phyloP scores from a whole-genome alignment of 2,797 vertebrate genomes.

The Dendrocincla tyrannina region DNA sequence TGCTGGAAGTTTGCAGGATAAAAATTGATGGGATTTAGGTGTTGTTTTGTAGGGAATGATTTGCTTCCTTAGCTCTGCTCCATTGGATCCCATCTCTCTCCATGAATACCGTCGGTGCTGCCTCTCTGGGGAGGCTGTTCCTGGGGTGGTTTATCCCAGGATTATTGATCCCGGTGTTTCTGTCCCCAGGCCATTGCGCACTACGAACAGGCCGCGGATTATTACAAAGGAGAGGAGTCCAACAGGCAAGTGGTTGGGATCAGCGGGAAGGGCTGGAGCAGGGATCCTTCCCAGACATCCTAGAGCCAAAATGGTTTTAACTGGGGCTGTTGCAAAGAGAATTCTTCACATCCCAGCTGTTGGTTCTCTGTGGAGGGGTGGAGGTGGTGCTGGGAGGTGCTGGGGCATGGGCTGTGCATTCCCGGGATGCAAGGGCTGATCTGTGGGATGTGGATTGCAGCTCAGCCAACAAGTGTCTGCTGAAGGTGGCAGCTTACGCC shows the following conservation, averaged over 20 bases:
- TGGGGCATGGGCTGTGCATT: rapidly evolving
- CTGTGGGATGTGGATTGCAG: slow-evolving; percentile 69
- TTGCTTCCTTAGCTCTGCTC: rapidly evolving
- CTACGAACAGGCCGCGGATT: slow-evolving; percentile 98
- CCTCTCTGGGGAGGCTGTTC: not conserved
- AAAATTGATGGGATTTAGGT: not conserved
- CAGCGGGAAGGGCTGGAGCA: not conserved
- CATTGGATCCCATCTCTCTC: rapidly evolving
- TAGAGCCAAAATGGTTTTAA: not conserved
- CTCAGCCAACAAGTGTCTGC: slow-evolving; percentile 98
- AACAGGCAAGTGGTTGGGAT: slow-evolving; percentile 84
- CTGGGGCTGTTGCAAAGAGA: not conserved
- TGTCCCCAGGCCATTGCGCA: slow-evolving; percentile 91
- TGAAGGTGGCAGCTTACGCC: slow-evolving; percentile 94
- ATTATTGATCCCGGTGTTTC: not conserved
- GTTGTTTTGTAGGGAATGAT: not conserved
- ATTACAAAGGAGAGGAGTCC: slow-evolving; percentile 98
- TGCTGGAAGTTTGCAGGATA: not conserved
- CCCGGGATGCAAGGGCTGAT: not conserved
- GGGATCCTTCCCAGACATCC: not conserved
- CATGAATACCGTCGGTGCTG: too few species aligned
- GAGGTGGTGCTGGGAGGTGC: not conserved
- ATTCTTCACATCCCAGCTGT: too few species aligned
- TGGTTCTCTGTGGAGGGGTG: not conserved
- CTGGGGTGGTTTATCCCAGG: not conserved